These are phyloP conservation scores for Sitobion miscanthi DNA, from an alignment of 1,140 invertebrate genomes.

Conservation along the genomic window DNA sequence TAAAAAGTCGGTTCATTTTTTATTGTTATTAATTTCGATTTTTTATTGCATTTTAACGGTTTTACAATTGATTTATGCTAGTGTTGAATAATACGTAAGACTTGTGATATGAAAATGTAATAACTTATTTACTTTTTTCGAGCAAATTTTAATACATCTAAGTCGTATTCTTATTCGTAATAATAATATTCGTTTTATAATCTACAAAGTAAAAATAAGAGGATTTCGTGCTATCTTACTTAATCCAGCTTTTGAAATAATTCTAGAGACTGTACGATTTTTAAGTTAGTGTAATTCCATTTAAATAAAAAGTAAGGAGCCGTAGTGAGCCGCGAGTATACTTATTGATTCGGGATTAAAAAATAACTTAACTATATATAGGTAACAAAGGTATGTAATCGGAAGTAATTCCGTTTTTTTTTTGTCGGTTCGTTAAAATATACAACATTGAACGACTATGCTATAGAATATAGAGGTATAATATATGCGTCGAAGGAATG, in stretches of 20 bases:
- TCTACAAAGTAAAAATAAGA: conserved; percentile 1
- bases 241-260: neutral
- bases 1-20: no score
- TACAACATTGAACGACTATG: neutral
- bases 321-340: neutral
- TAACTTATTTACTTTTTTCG: neutral
- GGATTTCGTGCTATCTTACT: neutral
- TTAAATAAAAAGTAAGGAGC: neutral
- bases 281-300: neutral
- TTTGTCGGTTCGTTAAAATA: neutral
- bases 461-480: neutral
- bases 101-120: neutral
- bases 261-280: neutral
- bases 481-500: neutral
- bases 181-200: conserved; percentile 15
- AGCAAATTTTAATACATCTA: neutral
- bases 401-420: neutral
- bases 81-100: neutral
- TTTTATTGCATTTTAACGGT: no score
- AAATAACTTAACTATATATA: neutral
- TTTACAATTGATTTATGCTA: no score
- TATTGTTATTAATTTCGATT: no score
- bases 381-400: neutral
- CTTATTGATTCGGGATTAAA: no score
- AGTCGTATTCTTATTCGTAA: neutral